phyloP scores from a whole-genome alignment of 2,113 vertebrate genomes.

The Actenoides lindsayi region DNA sequence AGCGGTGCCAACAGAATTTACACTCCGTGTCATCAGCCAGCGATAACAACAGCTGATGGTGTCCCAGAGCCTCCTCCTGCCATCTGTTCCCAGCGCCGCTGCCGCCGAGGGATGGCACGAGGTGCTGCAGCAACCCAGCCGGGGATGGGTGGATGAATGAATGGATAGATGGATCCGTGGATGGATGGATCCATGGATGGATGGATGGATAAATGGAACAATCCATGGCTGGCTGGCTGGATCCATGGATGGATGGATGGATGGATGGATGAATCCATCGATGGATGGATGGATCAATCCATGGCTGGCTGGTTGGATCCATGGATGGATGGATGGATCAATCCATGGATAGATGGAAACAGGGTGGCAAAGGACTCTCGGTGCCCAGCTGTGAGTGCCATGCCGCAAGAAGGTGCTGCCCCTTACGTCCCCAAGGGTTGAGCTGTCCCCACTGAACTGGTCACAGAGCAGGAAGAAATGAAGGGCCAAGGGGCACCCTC shows the following conservation, averaged over 20 bases:
- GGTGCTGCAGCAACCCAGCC: background rate
- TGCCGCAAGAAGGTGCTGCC: background rate
- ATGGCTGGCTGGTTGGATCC: too few relatives aligned
- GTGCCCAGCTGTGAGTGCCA: background rate
- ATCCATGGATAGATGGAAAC: too few relatives aligned
- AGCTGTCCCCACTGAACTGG: rapidly evolving
- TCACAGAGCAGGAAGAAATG: rapidly evolving
- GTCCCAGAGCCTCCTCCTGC: constrained; percentile 45
- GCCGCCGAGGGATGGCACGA: background rate
- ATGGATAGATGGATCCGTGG: too few relatives aligned
- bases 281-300: too few relatives aligned
- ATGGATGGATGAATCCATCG: background rate
- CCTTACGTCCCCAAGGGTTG: background rate
- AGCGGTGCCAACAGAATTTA: constrained; percentile 73
- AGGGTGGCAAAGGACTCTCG: too few relatives aligned
- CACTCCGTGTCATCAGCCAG: constrained; percentile 73
- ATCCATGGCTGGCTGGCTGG: too few relatives aligned
- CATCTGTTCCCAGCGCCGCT: constrained; percentile 72
- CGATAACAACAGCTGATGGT: constrained; percentile 73
- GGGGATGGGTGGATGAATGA: background rate
- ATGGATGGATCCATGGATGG: too few relatives aligned
- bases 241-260: background rate
- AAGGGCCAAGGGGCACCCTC: background rate
- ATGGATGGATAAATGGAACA: too few relatives aligned
- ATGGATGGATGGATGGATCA: too few relatives aligned